Evolutionary conservation across 2,888 invertebrate genomes (phyloP), one percentile per base, ranked within the genome.

Genomic region (Drosophila cognata): DNA sequence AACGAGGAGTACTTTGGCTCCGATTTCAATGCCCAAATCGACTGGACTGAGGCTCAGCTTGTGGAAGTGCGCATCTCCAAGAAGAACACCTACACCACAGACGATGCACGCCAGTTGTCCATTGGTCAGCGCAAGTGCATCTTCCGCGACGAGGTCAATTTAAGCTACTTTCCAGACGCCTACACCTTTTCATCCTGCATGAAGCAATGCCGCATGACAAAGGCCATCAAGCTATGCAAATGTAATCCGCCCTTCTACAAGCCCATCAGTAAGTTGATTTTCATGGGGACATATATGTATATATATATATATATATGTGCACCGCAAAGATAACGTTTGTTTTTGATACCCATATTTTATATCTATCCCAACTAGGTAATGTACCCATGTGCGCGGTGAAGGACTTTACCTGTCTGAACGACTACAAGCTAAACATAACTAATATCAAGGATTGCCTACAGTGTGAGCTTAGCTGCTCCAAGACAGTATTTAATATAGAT

Each of bases 111-210:
- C 0, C 96, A 96, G 82, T 93, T 97, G 52, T 94, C 94, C 2
- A 94, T 95, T 53, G 91, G 91, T 2, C 97, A 97, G 91, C 93
- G 97, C 13, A 95, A 95, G 61, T 97, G 97, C 84, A 94, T 96
- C 36, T 97, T 96, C 86, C 94, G 94, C 0, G 94, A 96, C 81
- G 97, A 97, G 91, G 93, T 95, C 25, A 94, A 94, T 65, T 90
- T 97, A 71, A 94, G 95, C 60, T 93, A 89, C 43, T 93, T 93
- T 58, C 95, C 95, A 0, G 95, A 95, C 0, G 91, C 93, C 4
- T 96, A 96, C 86, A 96, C 96, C 0, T 96, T 96, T 84, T 95
- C 96, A 0, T 95, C 95, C 3, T 97, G 96, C 88, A 96, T 96
- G 94, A 94, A 95, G 57, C 95, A 96, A 89, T 96, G 96, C 79